These are phyloP conservation scores for Eublepharis macularius DNA, from an alignment of 2,113 vertebrate genomes.

Conservation along the genomic window DNA sequence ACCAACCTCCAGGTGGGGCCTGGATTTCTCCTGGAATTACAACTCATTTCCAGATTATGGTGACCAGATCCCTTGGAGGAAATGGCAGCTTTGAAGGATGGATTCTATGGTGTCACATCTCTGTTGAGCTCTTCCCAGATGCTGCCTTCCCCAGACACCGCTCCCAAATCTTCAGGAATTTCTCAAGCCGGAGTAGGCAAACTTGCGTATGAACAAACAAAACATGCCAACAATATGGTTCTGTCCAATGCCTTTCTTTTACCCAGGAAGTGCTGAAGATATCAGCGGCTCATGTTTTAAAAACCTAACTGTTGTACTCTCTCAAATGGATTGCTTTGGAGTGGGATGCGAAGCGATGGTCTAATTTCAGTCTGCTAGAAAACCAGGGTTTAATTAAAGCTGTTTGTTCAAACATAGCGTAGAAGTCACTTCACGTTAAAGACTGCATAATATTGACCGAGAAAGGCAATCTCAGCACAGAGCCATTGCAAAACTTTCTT, in stretches of 20 bases:
- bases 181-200: no score
- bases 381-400: constrained; percentile 41
- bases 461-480: not conserved
- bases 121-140: no score
- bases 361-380: constrained; percentile 55
- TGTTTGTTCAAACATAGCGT: not conserved
- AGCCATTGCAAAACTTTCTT: not conserved
- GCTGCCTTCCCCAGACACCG: no score
- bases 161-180: no score
- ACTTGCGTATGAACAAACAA: no score
- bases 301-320: not conserved
- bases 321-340: constrained; percentile 38
- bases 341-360: constrained; percentile 57
- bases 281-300: not conserved
- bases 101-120: no score
- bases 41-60: no score
- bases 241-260: not conserved
- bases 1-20: no score
- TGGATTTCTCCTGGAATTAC: no score
- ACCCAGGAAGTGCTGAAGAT: constrained; percentile 27
- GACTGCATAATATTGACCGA: not conserved
- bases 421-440: not conserved
- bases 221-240: no score
- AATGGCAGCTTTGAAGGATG: no score
- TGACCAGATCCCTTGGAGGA: no score